Conservation (phyloP, 2,888 invertebrate species). For the Hymenopus coronatus region DNA sequence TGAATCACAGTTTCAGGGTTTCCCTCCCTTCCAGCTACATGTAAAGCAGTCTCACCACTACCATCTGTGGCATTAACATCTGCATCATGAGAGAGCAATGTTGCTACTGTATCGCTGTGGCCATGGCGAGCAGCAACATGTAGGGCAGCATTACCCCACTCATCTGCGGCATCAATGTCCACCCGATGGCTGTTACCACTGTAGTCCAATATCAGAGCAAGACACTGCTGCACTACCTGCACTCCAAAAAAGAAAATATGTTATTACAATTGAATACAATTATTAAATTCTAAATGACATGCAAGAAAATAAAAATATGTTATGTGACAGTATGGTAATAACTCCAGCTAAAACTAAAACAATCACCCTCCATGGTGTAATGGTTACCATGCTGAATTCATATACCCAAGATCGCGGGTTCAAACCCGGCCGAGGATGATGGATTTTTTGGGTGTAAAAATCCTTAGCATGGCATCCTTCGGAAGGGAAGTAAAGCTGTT, state of each 20-base stretch:
- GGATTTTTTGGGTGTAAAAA: too few relatives aligned
- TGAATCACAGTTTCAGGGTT: conserved; percentile 60
- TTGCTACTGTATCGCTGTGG: not conserved
- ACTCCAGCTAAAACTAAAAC: too few relatives aligned
- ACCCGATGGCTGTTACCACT: not conserved
- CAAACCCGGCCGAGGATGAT: too few relatives aligned
- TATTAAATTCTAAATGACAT: not conserved
- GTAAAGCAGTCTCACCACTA: conserved; percentile 34
- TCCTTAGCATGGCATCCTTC: too few relatives aligned
- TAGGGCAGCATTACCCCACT: conserved; percentile 4
- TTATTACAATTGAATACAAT: not conserved
- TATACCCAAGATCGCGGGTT: too few relatives aligned
- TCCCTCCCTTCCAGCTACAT: conserved; percentile 68
- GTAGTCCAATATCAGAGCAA: not conserved
- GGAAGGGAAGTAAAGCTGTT: too few relatives aligned
- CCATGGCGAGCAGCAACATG: not conserved
- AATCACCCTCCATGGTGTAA: too few relatives aligned
- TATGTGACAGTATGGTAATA: too few relatives aligned
- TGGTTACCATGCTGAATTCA: too few relatives aligned
- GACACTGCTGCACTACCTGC: not conserved
- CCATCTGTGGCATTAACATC: conserved; percentile 39
- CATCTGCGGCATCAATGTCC: not conserved
- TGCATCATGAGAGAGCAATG: not conserved
- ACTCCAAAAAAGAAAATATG: not conserved
- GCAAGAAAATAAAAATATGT: too few relatives aligned